These are phyloP conservation scores for Trissolcus japonicus DNA, from an alignment of 2,888 invertebrate genomes.

Conservation along the genomic window DNA sequence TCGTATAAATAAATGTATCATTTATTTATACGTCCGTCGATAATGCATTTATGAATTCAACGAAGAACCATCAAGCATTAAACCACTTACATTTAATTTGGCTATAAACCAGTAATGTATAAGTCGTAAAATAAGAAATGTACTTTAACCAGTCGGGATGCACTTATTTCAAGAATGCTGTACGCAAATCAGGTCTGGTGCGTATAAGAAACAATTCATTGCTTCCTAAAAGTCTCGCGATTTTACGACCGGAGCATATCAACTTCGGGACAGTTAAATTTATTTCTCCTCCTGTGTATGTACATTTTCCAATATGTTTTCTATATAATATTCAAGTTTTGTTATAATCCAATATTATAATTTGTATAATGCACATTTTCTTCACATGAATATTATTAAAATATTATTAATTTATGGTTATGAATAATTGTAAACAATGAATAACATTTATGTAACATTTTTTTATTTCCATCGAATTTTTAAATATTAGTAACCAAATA, in stretches of 20 bases:
- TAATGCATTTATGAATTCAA: background rate
- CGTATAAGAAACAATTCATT: conserved; percentile 35
- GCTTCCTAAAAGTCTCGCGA: conserved; percentile 12
- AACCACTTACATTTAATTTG: background rate
- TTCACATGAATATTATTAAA: too few species aligned
- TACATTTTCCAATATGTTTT: too few species aligned
- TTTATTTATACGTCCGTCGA: background rate
- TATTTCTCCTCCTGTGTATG: too few species aligned
- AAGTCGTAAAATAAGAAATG: background rate
- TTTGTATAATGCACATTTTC: too few species aligned
- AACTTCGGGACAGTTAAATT: conserved; percentile 26
- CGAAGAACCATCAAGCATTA: conserved; percentile 1
- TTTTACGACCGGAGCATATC: conserved; percentile 44
- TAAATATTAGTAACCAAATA: too few species aligned
- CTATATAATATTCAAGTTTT: too few species aligned
- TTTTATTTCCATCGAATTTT: too few species aligned
- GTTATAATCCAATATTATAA: too few species aligned
- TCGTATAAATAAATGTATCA: background rate
- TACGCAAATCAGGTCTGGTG: conserved; percentile 27
- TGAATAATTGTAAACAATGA: too few species aligned
- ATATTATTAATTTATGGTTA: too few species aligned
- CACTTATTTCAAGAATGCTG: conserved; percentile 36
- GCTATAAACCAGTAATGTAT: background rate
- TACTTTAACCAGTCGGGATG: conserved; percentile 16
- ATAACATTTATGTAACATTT: too few species aligned